Percentiles rank a stretch among this genome's conserved stretches.
Evolutionary conservation across 2,797 vertebrate species (phyloP).

Genomic region (Gadopsis bispinosus): DNA sequence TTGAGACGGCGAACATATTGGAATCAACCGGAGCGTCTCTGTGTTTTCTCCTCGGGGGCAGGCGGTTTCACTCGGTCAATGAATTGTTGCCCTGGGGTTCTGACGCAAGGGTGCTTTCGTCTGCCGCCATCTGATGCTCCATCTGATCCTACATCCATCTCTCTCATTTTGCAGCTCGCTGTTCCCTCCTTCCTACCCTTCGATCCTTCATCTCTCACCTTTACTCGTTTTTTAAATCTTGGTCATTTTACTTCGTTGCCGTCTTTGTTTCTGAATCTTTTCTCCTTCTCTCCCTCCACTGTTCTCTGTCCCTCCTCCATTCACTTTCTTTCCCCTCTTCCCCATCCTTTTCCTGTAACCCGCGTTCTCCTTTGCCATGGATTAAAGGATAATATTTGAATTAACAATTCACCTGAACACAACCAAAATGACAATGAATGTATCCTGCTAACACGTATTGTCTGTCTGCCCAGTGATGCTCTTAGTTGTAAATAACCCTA

Average conservation of each 20-base stretch:
- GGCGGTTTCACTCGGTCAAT: constrained; percentile 13
- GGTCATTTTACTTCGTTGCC: background rate
- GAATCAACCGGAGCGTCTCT: constrained; percentile 14
- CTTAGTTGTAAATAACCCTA: background rate
- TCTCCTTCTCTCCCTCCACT: background rate
- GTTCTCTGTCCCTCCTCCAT: background rate
- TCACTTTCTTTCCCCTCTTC: background rate
- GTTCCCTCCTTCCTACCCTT: background rate
- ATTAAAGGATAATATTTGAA: background rate
- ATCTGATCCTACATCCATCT: background rate
- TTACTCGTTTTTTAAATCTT: background rate
- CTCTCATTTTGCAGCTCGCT: background rate
- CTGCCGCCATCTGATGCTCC: background rate
- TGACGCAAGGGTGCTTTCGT: background rate
- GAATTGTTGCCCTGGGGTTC: constrained; percentile 36
- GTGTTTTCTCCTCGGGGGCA: constrained; percentile 17
- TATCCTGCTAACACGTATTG: background rate
- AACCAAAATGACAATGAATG: too few species aligned
- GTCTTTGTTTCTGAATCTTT: background rate
- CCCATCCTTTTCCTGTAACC: too few species aligned
- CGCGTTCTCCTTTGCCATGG: background rate
- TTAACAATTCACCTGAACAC: background rate
- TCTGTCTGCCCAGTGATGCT: background rate
- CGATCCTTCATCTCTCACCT: constrained; percentile 1
- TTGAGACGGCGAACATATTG: constrained; percentile 34